A percentile compares a stretch with the other conserved stretches of the same genome.
Evolutionary conservation across 2,888 invertebrate genomes (phyloP).

Genomic region (Caenorhabditis japonica): DNA sequence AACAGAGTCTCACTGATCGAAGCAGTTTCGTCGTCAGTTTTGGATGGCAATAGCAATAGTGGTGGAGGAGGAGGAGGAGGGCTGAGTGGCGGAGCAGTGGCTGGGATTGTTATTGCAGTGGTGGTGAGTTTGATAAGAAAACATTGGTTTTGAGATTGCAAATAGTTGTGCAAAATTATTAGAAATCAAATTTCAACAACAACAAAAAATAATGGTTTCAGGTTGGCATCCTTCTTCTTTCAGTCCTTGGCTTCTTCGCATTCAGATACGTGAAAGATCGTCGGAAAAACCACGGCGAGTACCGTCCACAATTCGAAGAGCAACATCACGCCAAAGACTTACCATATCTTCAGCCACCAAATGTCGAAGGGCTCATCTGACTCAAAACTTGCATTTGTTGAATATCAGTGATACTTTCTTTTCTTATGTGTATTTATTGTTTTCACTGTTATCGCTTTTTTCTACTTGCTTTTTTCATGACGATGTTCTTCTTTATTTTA

Average conservation of each 20-base stretch:
- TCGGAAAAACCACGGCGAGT: constrained; percentile 74
- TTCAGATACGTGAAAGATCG: constrained; percentile 65
- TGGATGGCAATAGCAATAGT: no score
- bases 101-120: constrained; percentile 70
- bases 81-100: constrained; percentile 68
- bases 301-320: constrained; percentile 74
- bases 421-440: constrained; percentile 51
- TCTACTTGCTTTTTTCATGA: not conserved
- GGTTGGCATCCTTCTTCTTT: constrained; percentile 59
- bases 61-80: constrained; percentile 18
- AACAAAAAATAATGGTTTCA: constrained; percentile 51
- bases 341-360: constrained; percentile 74
- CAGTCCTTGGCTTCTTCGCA: constrained; percentile 60
- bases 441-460: constrained; percentile 19
- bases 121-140: constrained; percentile 69
- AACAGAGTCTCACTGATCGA: constrained; percentile 12
- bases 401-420: constrained; percentile 3
- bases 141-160: no score
- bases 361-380: constrained; percentile 71
- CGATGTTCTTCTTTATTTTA: not conserved
- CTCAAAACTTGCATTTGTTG: not conserved
- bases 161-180: no score
- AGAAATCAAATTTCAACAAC: not conserved
- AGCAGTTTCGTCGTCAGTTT: not conserved
- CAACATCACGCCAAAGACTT: constrained; percentile 73